These are phyloP conservation scores for Drosophila santomea DNA, from an alignment of 1,140 invertebrate species.

Conservation along the genomic window DNA sequence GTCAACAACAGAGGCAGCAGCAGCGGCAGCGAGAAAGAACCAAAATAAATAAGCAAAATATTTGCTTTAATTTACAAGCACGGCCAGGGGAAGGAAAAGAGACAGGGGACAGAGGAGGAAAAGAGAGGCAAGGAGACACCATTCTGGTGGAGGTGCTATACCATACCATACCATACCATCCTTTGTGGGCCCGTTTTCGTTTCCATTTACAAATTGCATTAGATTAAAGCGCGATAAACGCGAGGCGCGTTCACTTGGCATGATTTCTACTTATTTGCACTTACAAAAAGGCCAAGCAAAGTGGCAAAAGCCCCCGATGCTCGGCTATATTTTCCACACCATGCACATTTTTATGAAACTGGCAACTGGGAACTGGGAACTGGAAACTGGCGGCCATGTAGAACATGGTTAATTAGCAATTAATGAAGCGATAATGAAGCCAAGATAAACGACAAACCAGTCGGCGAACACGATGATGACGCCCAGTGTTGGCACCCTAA, in stretches of 20 bases:
- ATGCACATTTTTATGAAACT: slow-evolving; percentile 75
- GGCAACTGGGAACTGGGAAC: slow-evolving; percentile 18
- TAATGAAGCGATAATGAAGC: slow-evolving; percentile 83
- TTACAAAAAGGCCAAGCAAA: slow-evolving; percentile 77
- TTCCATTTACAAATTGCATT: slow-evolving; percentile 83
- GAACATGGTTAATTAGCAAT: slow-evolving; percentile 83
- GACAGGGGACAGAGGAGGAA: not conserved
- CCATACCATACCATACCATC: slow-evolving; percentile 27
- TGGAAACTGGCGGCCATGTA: slow-evolving; percentile 61
- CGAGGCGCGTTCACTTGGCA: slow-evolving; percentile 76
- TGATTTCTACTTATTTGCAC: slow-evolving; percentile 83
- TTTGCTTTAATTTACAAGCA: slow-evolving; percentile 79
- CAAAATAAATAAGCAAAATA: slow-evolving; percentile 81
- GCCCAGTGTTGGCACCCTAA: slow-evolving; percentile 13
- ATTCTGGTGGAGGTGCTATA: slow-evolving; percentile 1
- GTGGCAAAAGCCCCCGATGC: slow-evolving; percentile 12
- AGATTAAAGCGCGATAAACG: slow-evolving; percentile 78
- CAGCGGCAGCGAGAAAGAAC: slow-evolving; percentile 32
- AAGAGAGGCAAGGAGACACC: not conserved
- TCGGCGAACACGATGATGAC: slow-evolving; percentile 20
- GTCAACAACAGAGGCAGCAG: slow-evolving; percentile 51
- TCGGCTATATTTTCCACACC: slow-evolving; percentile 75
- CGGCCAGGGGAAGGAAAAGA: slow-evolving; percentile 3
- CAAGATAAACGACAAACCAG: slow-evolving; percentile 73
- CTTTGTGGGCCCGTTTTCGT: slow-evolving; percentile 24